Conservation (phyloP, 1,140 invertebrate species). For the Steinernema feltiae region DNA sequence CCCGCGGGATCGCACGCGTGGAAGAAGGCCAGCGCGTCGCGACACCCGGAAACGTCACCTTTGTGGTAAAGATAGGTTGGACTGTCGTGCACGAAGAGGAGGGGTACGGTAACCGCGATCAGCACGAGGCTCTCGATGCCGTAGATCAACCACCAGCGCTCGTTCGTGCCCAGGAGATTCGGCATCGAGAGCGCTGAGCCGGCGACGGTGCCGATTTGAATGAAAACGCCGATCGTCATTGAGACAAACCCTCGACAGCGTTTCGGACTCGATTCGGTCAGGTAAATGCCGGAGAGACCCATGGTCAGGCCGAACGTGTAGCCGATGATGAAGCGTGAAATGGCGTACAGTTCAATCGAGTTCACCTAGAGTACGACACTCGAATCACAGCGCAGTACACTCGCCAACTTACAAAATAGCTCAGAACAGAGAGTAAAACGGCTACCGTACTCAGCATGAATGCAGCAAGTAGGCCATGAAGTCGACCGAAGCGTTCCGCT, state of each 20-base stretch:
- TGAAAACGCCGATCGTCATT: slow-evolving; percentile 50
- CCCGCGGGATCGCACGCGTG: slow-evolving; percentile 30
- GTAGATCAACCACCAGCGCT: slow-evolving; percentile 47
- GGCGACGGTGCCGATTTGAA: slow-evolving; percentile 48
- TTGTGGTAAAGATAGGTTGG: slow-evolving; percentile 45
- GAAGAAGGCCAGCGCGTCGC: slow-evolving; percentile 36
- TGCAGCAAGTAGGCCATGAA: slow-evolving; percentile 41
- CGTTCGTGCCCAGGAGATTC: slow-evolving; percentile 39
- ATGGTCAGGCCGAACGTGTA: slow-evolving; percentile 43
- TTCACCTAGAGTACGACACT: slow-evolving; percentile 42
- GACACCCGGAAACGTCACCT: slow-evolving; percentile 28
- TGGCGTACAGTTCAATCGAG: slow-evolving; percentile 46
- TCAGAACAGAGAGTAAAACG: slow-evolving; percentile 36
- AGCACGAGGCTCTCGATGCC: slow-evolving; percentile 31
- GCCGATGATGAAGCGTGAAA: slow-evolving; percentile 45
- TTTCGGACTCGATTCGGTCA: slow-evolving; percentile 53
- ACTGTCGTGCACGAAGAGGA: slow-evolving; percentile 43
- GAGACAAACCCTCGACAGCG: slow-evolving; percentile 44
- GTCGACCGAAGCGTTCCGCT: slow-evolving; percentile 46
- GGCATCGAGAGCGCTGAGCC: slow-evolving; percentile 52
- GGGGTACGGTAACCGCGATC: slow-evolving; percentile 28
- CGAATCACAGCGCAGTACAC: too few relatives aligned
- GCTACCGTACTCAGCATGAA: slow-evolving; percentile 34
- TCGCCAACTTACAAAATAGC: slow-evolving; percentile 41
- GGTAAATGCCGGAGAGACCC: slow-evolving; percentile 44